Base-by-base conservation (phyloP, 2,888 invertebrate genomes). In the Aspidapion aeneum region DNA sequence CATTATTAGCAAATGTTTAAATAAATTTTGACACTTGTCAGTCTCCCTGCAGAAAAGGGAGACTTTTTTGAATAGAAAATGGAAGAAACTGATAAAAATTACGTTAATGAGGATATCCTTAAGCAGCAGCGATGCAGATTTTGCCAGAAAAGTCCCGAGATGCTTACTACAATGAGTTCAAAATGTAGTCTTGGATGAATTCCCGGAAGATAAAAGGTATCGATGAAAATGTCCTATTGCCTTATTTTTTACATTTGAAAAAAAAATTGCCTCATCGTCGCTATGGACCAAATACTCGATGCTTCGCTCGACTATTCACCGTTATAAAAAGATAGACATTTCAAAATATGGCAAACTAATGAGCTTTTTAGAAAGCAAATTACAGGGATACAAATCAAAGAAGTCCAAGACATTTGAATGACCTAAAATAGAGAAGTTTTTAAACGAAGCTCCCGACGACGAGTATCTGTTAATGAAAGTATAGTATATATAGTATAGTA, bases 51-150 rank as follows among this genome's bases (percentile, higher is more conserved):
- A 35, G 12, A 35, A 35, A 35, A 35, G 12, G 35, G 35, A 35
- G n/a, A n/a, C n/a, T n/a, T n/a, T n/a, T n/a, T n/a, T n/a, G n/a
- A n/a, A n/a, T n/a, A n/a, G n/a, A n/a, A n/a, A n/a, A n/a, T n/a
- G n/a, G n/a, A n/a, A n/a, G n/a, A n/a, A n/a, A n/a, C 55, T 56
- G 61, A 61, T 56, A 50, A 55, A 61, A 61, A 61, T 61, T 61
- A 55, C 35, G 48, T n/a, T n/a, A n/a, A n/a, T 48, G 57, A n/a
- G n/a, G n/a, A n/a, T n/a, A n/a, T n/a, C n/a, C n/a, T n/a, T n/a
- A n/a, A n/a, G n/a, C n/a, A n/a, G n/a, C n/a, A n/a, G n/a, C n/a
- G n/a, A n/a, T n/a, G n/a, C n/a, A n/a, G n/a, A n/a, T n/a, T n/a
- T n/a, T n/a, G n/a, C n/a, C n/a, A n/a, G n/a, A n/a, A n/a, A n/a